Evolutionary conservation across 64 coral and sea anemone species (phyloP), one percentile per base, ranked within the genome.

Genomic region (Pocillopora damicornis): DNA sequence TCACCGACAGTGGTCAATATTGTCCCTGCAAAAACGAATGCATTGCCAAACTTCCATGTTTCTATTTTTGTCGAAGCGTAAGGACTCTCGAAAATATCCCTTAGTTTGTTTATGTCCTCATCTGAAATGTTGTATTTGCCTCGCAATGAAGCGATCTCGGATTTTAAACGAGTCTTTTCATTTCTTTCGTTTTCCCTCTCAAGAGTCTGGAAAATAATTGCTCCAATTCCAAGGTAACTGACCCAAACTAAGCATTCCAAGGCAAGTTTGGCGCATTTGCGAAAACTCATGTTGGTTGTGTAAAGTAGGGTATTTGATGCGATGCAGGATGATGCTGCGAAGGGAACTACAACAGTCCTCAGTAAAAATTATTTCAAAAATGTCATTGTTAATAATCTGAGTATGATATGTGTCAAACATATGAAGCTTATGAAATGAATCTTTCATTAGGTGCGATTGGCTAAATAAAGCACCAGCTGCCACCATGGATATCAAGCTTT

Each of bases 1-100:
- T 69, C 22, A 69, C 66, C 66, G 23, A 69, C 66, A n/a, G 66
- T 23, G 9, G 66, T 69, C 23, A 69, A 18, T 9, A 69, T 11
- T 69, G 66, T 69, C 66, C 66, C 66, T n/a, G 66, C 66, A n/a
- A 69, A 69, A 69, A 69, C 66, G 23, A 69, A 69, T 22, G 66
- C 66, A 69, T 69, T 69, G 20, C 66, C 66, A 69, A 69, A 69
- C 20, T 22, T 69, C 66, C 66, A 69, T n/a, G 66, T 69, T 69
- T 69, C 66, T n/a, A 69, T 69, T 23, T 69, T 3, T 11, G 16
- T 69, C 20, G 66, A n/a, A 69, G 66, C 66, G 23, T 69, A 69
- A n/a, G 66, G 66, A 69, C 66, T 18, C 4, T n/a, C 20, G 66
- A 69, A 25, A n/a, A 69, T 69, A 2, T 69, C 66, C 66, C 23